Percentiles rank a stretch among this genome's conserved stretches.
phyloP scores from a whole-genome alignment of 2,797 vertebrate species.

The Parauchenoglanis ngamensis region DNA sequence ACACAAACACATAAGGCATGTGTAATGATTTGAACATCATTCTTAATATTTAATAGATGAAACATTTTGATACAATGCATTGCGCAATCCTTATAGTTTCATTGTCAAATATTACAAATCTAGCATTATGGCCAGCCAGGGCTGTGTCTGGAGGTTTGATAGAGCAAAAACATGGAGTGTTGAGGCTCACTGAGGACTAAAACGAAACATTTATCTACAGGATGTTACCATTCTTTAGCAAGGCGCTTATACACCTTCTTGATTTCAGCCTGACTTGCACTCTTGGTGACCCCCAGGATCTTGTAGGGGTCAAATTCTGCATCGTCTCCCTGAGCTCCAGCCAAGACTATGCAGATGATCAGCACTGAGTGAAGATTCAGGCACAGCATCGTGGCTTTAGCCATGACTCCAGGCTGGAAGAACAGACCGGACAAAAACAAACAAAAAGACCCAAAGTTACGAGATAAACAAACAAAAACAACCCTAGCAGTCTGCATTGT shows the following conservation, averaged over 20 bases:
- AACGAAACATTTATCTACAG: not conserved
- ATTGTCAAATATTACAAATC: not conserved
- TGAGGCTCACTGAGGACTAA: not conserved
- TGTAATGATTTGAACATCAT: not conserved
- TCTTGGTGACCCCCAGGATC: conserved; percentile 82
- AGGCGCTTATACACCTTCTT: conserved; percentile 94
- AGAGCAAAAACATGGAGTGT: not conserved
- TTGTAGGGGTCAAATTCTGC: conserved; percentile 87
- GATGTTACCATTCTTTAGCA: conserved; percentile 86
- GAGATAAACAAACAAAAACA: not conserved
- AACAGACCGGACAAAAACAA: not conserved
- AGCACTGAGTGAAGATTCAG: conserved; percentile 62
- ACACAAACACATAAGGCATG: not conserved
- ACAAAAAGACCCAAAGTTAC: not conserved
- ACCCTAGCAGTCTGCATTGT: not conserved
- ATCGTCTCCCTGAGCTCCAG: conserved; percentile 70
- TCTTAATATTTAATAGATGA: not conserved
- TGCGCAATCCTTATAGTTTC: not conserved
- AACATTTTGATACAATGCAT: not conserved
- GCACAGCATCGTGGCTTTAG: conserved; percentile 56
- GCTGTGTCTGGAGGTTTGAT: not conserved
- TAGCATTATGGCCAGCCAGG: not conserved
- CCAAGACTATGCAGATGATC: conserved; percentile 73
- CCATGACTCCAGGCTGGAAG: conserved; percentile 24
- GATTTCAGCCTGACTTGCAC: conserved; percentile 85